Percentiles rank a stretch among this genome's conserved stretches.
Evolutionary conservation across 2,797 vertebrate genomes (phyloP).

Genomic region (Acrocephalus scirpaceus): DNA sequence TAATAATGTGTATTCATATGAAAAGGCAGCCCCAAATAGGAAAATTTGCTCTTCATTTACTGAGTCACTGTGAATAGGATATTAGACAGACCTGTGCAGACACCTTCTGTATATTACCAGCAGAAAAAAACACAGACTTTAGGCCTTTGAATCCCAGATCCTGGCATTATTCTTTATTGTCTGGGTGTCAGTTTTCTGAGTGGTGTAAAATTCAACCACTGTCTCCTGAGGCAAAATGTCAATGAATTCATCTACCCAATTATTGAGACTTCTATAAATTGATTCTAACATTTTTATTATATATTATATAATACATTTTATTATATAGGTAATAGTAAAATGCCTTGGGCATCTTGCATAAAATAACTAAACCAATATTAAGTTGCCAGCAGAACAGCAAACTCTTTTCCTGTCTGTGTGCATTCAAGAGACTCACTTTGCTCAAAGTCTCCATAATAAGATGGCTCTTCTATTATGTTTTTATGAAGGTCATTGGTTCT

Average conservation of each 20-base stretch:
- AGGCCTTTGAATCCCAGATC: not conserved
- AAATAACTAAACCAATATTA: not conserved
- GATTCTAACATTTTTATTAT: conserved; percentile 14
- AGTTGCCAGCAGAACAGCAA: not conserved
- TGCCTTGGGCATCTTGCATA: not conserved
- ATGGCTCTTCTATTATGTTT: not conserved
- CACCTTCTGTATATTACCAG: not conserved
- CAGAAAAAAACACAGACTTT: not conserved
- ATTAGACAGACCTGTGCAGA: not conserved
- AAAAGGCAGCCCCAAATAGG: not conserved
- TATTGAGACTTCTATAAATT: not conserved
- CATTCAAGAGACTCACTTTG: not conserved
- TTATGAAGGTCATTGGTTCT: not conserved
- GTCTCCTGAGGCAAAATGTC: conserved; percentile 17
- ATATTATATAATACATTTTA: not conserved
- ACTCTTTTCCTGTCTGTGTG: not conserved
- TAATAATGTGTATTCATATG: not conserved
- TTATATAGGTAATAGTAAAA: not conserved
- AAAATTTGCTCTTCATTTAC: not conserved
- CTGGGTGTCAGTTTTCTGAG: not conserved
- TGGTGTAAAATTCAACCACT: not conserved
- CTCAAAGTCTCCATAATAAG: not conserved
- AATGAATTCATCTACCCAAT: conserved; percentile 10
- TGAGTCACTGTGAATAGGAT: not conserved
- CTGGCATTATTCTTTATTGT: not conserved